phyloP scores from a whole-genome alignment of 2,888 invertebrate genomes.

The Melanotus villosus region DNA sequence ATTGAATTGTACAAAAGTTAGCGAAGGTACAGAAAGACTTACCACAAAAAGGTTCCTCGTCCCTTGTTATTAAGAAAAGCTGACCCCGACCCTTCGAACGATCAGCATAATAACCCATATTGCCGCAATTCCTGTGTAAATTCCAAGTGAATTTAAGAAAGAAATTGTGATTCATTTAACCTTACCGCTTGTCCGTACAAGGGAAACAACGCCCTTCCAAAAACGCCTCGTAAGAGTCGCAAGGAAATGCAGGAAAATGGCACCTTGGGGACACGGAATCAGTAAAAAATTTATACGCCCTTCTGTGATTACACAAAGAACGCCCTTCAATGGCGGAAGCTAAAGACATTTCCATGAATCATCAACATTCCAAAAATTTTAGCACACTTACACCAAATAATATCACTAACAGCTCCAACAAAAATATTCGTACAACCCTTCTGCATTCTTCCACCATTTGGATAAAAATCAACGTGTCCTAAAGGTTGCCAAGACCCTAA shows the following conservation, averaged over 20 bases:
- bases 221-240: constrained; percentile 88
- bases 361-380: too few relatives aligned
- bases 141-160: neutral
- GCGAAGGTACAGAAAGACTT: constrained; percentile 53
- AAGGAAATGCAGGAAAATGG: constrained; percentile 92
- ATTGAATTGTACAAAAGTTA: neutral
- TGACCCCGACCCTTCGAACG: constrained; percentile 86
- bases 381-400: constrained; percentile 83
- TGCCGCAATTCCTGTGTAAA: constrained; percentile 76
- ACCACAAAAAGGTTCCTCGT: constrained; percentile 95
- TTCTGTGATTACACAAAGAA: constrained; percentile 91
- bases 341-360: constrained; percentile 54
- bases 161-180: too few relatives aligned
- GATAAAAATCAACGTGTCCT: constrained; percentile 94
- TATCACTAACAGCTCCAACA: constrained; percentile 91
- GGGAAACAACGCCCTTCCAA: constrained; percentile 84
- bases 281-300: constrained; percentile 95
- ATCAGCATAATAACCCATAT: constrained; percentile 96
- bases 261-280: constrained; percentile 94
- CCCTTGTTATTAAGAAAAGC: constrained; percentile 90
- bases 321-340: constrained; percentile 88
- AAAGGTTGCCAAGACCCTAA: constrained; percentile 89
- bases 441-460: constrained; percentile 93
- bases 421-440: constrained; percentile 94
- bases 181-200: constrained; percentile 71